Evolutionary conservation across 2,113 vertebrate species (phyloP).

Genomic region (Scatophagus argus): DNA sequence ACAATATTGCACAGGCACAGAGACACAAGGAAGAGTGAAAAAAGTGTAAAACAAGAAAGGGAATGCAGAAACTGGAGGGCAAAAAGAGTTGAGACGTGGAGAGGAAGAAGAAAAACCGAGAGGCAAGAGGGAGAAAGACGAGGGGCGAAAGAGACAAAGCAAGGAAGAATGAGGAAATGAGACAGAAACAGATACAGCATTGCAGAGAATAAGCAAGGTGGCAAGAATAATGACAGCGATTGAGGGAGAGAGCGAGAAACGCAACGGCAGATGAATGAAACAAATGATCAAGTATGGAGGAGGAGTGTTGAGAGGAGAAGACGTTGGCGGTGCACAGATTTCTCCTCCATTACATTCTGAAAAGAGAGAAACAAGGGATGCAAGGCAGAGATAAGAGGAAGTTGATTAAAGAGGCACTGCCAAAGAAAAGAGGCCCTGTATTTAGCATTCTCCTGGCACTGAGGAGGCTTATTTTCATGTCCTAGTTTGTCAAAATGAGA

Average conservation of each 20-base stretch:
- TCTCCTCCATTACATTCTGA: constrained; percentile 66
- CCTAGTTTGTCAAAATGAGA: constrained; percentile 79
- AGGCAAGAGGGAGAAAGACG: constrained; percentile 5
- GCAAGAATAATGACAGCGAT: constrained; percentile 36
- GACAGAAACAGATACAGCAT: constrained; percentile 34
- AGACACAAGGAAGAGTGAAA: neutral
- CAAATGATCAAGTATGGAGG: constrained; percentile 42
- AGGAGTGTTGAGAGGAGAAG: constrained; percentile 47
- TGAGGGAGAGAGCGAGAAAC: constrained; percentile 24
- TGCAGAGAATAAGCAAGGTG: constrained; percentile 32
- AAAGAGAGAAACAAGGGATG: constrained; percentile 76
- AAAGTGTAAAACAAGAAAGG: neutral
- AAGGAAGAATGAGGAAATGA: constrained; percentile 30
- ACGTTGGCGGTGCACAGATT: constrained; percentile 64
- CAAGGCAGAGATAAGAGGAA: constrained; percentile 76
- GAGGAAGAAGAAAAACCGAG: constrained; percentile 8
- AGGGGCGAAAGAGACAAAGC: constrained; percentile 15
- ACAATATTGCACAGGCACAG: neutral
- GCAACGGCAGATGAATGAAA: constrained; percentile 28
- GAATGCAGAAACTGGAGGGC: constrained; percentile 6
- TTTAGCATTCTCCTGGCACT: constrained; percentile 80
- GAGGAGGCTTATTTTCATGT: constrained; percentile 78
- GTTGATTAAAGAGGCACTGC: constrained; percentile 79
- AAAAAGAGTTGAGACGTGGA: neutral
- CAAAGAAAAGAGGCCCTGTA: constrained; percentile 72